A percentile compares a stretch with the other conserved stretches of the same genome.
phyloP scores from a whole-genome alignment of 2,113 vertebrate genomes.

The Toxotes jaculatrix region DNA sequence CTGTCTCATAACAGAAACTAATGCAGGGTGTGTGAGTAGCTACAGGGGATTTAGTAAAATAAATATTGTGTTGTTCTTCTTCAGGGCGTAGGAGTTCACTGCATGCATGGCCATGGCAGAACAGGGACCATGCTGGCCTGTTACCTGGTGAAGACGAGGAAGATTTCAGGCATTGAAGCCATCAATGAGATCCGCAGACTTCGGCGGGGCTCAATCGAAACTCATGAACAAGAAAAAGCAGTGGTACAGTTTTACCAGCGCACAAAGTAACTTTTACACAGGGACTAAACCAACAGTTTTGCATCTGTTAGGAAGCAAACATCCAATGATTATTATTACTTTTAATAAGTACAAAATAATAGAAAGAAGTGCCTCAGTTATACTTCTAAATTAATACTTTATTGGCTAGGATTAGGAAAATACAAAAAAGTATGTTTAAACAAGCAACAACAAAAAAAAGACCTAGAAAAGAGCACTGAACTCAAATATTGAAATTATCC shows the following conservation, averaged over 20 bases:
- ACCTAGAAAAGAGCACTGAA: background rate
- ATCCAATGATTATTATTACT: background rate
- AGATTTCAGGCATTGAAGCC: constrained; percentile 84
- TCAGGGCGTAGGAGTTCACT: constrained; percentile 93
- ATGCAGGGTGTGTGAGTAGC: background rate
- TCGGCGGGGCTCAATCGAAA: constrained; percentile 92
- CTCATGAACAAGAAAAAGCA: constrained; percentile 89
- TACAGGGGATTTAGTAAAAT: background rate
- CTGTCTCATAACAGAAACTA: too few relatives aligned
- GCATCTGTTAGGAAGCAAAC: too few relatives aligned
- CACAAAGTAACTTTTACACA: constrained; percentile 66
- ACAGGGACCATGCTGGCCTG: constrained; percentile 97
- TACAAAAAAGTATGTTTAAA: background rate
- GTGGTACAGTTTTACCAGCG: constrained; percentile 91
- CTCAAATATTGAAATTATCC: background rate
- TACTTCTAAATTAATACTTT: constrained; percentile 14
- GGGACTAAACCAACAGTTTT: too few relatives aligned
- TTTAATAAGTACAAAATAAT: background rate
- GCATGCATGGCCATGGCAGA: constrained; percentile 90
- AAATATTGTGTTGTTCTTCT: background rate
- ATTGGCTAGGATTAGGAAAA: constrained; percentile 5
- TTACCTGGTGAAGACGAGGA: constrained; percentile 88
- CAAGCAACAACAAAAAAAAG: background rate
- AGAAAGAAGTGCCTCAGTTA: background rate
- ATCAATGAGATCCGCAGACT: constrained; percentile 90